phyloP scores from a whole-genome alignment of 2,797 vertebrate species.

The Forpus xanthops region DNA sequence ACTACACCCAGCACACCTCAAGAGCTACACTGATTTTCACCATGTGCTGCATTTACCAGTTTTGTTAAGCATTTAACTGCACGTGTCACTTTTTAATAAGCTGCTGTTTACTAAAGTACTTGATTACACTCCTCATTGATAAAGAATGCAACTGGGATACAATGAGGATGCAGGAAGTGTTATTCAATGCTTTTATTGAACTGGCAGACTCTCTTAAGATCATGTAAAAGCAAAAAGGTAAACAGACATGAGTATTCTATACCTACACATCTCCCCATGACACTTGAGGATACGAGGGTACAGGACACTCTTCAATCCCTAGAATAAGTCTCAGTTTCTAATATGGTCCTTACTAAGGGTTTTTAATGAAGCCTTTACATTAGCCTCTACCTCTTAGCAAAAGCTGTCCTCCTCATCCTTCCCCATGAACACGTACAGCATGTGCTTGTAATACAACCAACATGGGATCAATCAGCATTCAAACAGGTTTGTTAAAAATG shows the following conservation, averaged over 20 bases:
- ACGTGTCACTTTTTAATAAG: not conserved
- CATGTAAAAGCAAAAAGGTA: not conserved
- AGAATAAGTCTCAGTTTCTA: not conserved
- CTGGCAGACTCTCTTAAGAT: not conserved
- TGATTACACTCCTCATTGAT: slow-evolving; percentile 16
- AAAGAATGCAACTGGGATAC: not conserved
- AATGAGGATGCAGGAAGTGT: not conserved
- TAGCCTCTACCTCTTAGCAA: not conserved
- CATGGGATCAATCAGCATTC: not conserved
- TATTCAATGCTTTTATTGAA: slow-evolving; percentile 20
- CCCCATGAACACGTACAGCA: not conserved
- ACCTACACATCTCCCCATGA: not conserved
- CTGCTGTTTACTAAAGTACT: not conserved
- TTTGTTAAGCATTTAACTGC: not conserved
- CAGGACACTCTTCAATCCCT: not conserved
- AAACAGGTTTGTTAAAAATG: not conserved
- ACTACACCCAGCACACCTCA: not conserved
- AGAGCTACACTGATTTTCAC: not conserved
- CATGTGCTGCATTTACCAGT: not conserved
- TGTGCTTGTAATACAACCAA: not conserved
- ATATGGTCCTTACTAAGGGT: not conserved
- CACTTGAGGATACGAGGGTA: not conserved
- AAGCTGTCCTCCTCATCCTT: not conserved
- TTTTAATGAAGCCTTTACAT: not conserved
- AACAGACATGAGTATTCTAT: not conserved